Base-by-base conservation (phyloP, 2,797 vertebrate genomes). In the Balearica regulorum region DNA sequence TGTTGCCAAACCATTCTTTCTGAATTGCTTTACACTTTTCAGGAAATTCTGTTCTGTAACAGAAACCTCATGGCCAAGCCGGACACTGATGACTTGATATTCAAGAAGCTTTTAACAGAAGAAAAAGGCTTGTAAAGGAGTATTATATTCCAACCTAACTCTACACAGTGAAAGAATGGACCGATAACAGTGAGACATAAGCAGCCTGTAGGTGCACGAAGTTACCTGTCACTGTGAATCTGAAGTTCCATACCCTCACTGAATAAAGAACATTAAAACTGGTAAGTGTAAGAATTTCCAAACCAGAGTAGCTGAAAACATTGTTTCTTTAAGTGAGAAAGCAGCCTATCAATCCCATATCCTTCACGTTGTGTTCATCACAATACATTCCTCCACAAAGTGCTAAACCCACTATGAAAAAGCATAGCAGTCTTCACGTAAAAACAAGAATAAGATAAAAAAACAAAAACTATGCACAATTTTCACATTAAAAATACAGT, bases 381-480 rank as follows among this genome's bases (percentile, higher is more conserved):
- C 33, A 62, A 28, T 3, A 55, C 37, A 10, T 13, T 53, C 64
- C 18, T 35, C 49, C 7, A 1, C 48, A 20, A 28, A 43, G 35
- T 3, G 0, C 37, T 37, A 33, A 80, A 35, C 29, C 8, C 61
- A 10, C n/a, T 11, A 26, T 1, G 1, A 31, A 24, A 7, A 33
- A 53, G 31, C 53, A 60, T 18, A 7, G 4, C 17, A 17, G 37
- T 15, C 41, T 43, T 31, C 33, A 14, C 1, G 1, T 17, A 48
- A 62, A 26, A 83, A 61, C 41, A 29, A 54, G n/a, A 75, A 29
- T 1, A 22, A 21, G 41, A 54, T 12, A 81, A 86, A 51, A 51
- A 66, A 4, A 2, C 35, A 60, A 48, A 43, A 70, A 7, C 16
- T 39, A 15, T 3, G 4, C 9, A 43, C 37, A 44, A 26, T 9